Percentiles rank a stretch among this genome's conserved stretches.
Evolutionary conservation across 2,113 vertebrate genomes (phyloP).

Genomic region (Nycticebus coucang): DNA sequence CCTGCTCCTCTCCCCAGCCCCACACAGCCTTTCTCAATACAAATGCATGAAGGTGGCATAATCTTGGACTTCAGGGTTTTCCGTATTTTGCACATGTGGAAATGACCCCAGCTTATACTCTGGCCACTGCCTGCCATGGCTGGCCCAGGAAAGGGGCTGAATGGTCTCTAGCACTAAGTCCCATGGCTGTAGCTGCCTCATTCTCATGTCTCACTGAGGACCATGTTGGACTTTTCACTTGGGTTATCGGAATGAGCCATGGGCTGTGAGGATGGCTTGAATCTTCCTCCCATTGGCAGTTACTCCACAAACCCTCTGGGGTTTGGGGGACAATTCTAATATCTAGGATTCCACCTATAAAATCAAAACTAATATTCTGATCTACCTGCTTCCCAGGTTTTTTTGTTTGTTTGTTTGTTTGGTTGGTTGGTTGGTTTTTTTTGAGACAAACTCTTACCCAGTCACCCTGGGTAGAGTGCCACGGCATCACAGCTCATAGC

Average conservation of each 20-base stretch:
- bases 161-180: fast-evolving
- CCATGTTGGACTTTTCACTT: fast-evolving
- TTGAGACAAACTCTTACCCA: too few species aligned
- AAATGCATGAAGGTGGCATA: fast-evolving
- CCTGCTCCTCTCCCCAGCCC: constrained; percentile 24
- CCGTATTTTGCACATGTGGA: fast-evolving
- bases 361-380: not conserved
- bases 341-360: fast-evolving
- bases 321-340: not conserved
- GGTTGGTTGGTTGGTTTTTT: too few species aligned
- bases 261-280: too few species aligned
- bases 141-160: too few species aligned
- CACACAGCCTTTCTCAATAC: fast-evolving
- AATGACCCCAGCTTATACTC: not conserved
- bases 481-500: too few species aligned
- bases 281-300: too few species aligned
- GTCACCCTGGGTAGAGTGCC: too few species aligned
- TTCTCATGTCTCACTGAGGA: too few species aligned
- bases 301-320: too few species aligned
- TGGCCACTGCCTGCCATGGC: fast-evolving
- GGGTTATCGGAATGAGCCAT: not conserved
- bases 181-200: fast-evolving
- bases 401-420: too few species aligned
- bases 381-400: not conserved
- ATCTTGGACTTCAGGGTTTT: not conserved